Conservation (phyloP, 2,113 vertebrate genomes). For the Tragulus kanchil region DNA sequence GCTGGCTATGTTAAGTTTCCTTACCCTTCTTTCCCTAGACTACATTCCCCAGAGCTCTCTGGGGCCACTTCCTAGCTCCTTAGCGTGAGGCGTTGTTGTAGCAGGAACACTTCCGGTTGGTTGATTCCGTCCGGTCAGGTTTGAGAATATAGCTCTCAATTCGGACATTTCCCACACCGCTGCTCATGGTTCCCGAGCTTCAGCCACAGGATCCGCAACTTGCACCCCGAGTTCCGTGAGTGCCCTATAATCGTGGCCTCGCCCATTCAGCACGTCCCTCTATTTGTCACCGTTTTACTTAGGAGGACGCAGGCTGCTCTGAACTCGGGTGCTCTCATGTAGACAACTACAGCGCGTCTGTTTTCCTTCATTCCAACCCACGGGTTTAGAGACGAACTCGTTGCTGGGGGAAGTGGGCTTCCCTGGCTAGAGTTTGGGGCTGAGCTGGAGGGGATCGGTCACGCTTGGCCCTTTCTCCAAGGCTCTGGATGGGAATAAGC, state of each 20-base stretch:
- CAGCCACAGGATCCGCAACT: background rate
- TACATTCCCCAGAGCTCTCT: constrained; percentile 19
- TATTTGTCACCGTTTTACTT: background rate
- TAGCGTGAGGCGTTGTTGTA: accelerated
- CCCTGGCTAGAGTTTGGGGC: background rate
- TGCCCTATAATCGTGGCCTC: background rate
- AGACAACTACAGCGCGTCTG: background rate
- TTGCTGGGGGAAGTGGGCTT: background rate
- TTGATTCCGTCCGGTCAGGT: accelerated
- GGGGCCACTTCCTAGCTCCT: background rate
- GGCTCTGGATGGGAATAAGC: background rate
- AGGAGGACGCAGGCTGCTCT: background rate
- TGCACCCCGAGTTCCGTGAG: background rate
- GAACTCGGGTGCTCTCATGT: too few relatives aligned
- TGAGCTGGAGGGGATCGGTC: background rate
- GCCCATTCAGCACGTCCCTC: background rate
- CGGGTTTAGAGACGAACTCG: background rate
- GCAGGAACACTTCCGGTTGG: background rate
- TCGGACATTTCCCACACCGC: accelerated
- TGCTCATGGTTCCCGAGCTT: background rate
- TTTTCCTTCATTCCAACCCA: background rate
- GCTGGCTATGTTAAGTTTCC: background rate
- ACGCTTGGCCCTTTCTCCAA: background rate
- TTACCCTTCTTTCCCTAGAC: background rate
- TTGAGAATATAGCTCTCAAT: accelerated